Conservation (phyloP, 2,888 invertebrate species). For the Eilema griseolum region DNA sequence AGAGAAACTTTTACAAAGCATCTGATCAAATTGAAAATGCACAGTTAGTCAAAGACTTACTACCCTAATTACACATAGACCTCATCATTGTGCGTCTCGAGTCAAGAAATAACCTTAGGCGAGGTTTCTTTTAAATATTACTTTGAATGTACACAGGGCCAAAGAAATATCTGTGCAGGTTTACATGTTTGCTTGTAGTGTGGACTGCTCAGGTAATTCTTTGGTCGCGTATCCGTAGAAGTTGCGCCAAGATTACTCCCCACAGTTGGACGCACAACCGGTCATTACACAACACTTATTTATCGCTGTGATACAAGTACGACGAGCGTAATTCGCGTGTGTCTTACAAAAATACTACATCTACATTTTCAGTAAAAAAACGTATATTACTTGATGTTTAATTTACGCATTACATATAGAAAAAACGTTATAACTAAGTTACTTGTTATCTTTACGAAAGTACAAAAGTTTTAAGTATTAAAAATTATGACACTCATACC, state of each 20-base stretch:
- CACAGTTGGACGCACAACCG: constrained; percentile 65
- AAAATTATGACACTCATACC: constrained; percentile 87
- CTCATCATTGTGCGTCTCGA: constrained; percentile 58
- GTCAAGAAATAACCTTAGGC: constrained; percentile 68
- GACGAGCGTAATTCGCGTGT: constrained; percentile 75
- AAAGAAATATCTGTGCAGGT: neutral
- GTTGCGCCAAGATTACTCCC: constrained; percentile 65
- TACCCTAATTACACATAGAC: constrained; percentile 73
- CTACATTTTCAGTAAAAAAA: constrained; percentile 85
- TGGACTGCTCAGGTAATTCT: neutral
- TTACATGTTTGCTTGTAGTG: neutral
- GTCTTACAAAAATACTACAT: constrained; percentile 84
- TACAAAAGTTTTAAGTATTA: constrained; percentile 82
- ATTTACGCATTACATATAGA: constrained; percentile 81
- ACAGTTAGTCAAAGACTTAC: constrained; percentile 71
- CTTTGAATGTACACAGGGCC: constrained; percentile 24
- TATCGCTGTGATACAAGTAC: constrained; percentile 87
- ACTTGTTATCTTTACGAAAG: constrained; percentile 82
- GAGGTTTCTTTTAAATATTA: constrained; percentile 26
- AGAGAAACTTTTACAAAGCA: constrained; percentile 69
- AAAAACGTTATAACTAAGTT: constrained; percentile 81
- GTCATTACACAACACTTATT: constrained; percentile 76
- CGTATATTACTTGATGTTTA: constrained; percentile 80
- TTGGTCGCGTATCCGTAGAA: constrained; percentile 26
- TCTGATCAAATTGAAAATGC: constrained; percentile 74